Evolutionary conservation across 1,140 invertebrate species (phyloP), one percentile per base, ranked within the genome.

Genomic region (Drosophila obscura): DNA sequence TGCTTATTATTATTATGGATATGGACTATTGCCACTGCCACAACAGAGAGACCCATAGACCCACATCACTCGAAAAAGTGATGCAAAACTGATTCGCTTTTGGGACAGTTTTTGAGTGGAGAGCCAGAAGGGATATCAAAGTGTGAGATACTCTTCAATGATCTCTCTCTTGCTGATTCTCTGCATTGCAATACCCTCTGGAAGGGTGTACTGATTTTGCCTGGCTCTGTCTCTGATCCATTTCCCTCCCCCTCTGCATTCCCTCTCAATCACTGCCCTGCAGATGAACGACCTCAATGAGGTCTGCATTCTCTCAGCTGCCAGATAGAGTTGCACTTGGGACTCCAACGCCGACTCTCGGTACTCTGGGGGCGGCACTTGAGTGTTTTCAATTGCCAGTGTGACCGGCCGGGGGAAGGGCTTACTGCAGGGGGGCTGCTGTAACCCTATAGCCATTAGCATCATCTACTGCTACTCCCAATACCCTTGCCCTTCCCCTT

Each of bases 341-440:
- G 51, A 22, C 19, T 19, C 19, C 19, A 19, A 19, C 19, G 19
- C 19, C 19, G 19, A 19, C 19, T 19, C 19, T 19, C 19, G 19
- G 19, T 19, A 19, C 19, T 19, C 19, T 1, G 1, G 19, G 19
- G 19, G 51, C 51, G 64, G 81, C 78, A 85, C 82, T 85, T 85
- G 82, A 85, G 66, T 85, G 82, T 82, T 73, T 85, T 85, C 82
- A 87, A 88, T 83, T 79, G 80, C 74, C 55, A 64, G 60, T 67
- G 57, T 13, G 43, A 62, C 69, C 50, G 58, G 61, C 73, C 68
- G 11, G 31, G 35, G 35, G 26, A 5, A 28, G 26, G 26, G 26
- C 26, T 28, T 28, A 28, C 5, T 24, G 22, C 31, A 8, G 31
- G 3, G 0, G 8, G 28, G 28, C 7, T 31, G 9, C 31, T 13